A percentile compares a stretch with the other conserved stretches of the same genome.
These are phyloP conservation scores for Zaprionus vittiger DNA, from an alignment of 1,140 invertebrate species.

Conservation along the genomic window DNA sequence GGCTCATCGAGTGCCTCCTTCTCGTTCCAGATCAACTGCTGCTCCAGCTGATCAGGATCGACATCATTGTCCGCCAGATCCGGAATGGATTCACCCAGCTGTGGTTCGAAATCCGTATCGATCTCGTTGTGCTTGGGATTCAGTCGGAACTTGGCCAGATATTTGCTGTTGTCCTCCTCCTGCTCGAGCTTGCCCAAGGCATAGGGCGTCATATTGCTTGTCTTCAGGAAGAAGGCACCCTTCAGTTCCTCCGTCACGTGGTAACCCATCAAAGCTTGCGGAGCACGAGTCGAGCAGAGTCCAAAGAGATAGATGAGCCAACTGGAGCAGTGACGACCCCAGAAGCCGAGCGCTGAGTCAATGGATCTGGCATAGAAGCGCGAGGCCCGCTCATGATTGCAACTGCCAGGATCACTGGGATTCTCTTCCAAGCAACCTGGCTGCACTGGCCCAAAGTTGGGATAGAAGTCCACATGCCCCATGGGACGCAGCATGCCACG, in stretches of 20 bases:
- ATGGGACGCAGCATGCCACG: slow-evolving; percentile 85
- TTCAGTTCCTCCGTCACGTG: slow-evolving; percentile 45
- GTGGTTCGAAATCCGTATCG: slow-evolving; percentile 58
- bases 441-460: slow-evolving; percentile 87
- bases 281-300: slow-evolving; percentile 84
- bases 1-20: slow-evolving; percentile 48
- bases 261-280: slow-evolving; percentile 88
- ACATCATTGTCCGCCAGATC: slow-evolving; percentile 42
- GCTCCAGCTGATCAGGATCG: slow-evolving; percentile 40
- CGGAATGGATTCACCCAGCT: slow-evolving; percentile 49
- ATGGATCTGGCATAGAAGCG: slow-evolving; percentile 90
- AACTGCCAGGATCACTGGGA: slow-evolving; percentile 86
- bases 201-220: slow-evolving; percentile 86
- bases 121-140: slow-evolving; percentile 32
- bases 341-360: slow-evolving; percentile 88
- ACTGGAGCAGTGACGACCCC: slow-evolving; percentile 88
- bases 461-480: slow-evolving; percentile 88
- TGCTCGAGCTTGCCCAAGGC: slow-evolving; percentile 78
- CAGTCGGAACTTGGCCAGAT: slow-evolving; percentile 50
- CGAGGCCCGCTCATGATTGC: slow-evolving; percentile 88
- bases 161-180: slow-evolving; percentile 54
- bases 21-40: slow-evolving; percentile 27
- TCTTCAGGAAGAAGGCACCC: slow-evolving; percentile 87
- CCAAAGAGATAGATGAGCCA: slow-evolving; percentile 88
- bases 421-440: slow-evolving; percentile 87